phyloP scores from a whole-genome alignment of 2,888 invertebrate species.

The Cremastinae sp. region DNA sequence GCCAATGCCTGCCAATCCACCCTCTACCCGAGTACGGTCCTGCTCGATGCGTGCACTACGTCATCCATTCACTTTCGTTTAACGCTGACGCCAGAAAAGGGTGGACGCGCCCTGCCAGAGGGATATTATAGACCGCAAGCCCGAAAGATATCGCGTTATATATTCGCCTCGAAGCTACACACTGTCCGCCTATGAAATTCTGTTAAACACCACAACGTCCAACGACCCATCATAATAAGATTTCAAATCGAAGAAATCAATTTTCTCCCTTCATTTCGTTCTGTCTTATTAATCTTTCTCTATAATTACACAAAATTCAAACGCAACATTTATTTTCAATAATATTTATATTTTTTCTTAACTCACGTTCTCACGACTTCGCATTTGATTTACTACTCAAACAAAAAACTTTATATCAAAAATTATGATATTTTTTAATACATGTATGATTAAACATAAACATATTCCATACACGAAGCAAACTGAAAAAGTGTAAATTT shows the following conservation, averaged over 20 bases:
- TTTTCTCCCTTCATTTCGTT: constrained; percentile 9
- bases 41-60: constrained; percentile 65
- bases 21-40: constrained; percentile 29
- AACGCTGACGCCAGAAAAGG: constrained; percentile 74
- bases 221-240: constrained; percentile 36
- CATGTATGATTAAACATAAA: too few species aligned
- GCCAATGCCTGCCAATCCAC: constrained; percentile 48
- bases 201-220: constrained; percentile 35
- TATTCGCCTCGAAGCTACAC: constrained; percentile 25
- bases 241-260: constrained; percentile 1
- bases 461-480: too few species aligned
- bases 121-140: constrained; percentile 59
- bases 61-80: constrained; percentile 77
- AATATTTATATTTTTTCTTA: too few species aligned
- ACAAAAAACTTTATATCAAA: too few species aligned
- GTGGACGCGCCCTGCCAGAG: constrained; percentile 65
- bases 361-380: too few species aligned
- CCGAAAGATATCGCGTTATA: constrained; percentile 46
- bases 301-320: too few species aligned
- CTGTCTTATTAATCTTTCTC: too few species aligned
- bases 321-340: too few species aligned
- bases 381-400: too few species aligned
- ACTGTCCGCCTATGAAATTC: constrained; percentile 23
- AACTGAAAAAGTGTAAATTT: too few species aligned
- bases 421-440: too few species aligned